Evolutionary conservation across 2,888 invertebrate genomes (phyloP).

Genomic region (Melinopterus prodromus): DNA sequence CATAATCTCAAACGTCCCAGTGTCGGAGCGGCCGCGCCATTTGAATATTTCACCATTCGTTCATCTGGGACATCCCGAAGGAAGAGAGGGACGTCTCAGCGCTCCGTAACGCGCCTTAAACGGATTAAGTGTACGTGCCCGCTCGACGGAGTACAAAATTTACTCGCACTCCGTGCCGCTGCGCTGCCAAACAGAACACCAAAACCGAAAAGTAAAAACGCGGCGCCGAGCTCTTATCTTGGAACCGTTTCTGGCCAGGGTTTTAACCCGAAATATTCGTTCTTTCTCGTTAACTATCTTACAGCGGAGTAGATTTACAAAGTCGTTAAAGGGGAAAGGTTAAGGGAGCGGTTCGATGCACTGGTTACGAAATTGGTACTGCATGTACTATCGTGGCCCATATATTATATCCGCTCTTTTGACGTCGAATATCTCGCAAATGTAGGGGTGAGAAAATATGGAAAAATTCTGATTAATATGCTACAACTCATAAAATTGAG

Average conservation of each 20-base stretch:
- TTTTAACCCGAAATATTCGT: background rate
- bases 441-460: too few relatives aligned
- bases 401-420: too few relatives aligned
- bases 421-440: too few relatives aligned
- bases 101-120: background rate
- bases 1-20: background rate
- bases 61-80: background rate
- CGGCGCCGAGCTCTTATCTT: background rate
- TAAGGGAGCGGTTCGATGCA: background rate
- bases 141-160: background rate
- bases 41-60: background rate
- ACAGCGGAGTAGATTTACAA: constrained; percentile 4
- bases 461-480: too few relatives aligned
- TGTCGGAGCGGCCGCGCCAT: background rate
- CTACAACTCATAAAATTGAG: too few relatives aligned
- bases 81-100: background rate
- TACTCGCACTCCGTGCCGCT: background rate
- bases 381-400: background rate
- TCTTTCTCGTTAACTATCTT: background rate
- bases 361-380: background rate
- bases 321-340: background rate
- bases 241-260: background rate
- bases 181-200: background rate
- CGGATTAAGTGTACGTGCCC: background rate
- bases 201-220: background rate